Evolutionary conservation across 2,888 invertebrate species (phyloP), one percentile per base, ranked within the genome.

Genomic region (Mythimna vitellina): DNA sequence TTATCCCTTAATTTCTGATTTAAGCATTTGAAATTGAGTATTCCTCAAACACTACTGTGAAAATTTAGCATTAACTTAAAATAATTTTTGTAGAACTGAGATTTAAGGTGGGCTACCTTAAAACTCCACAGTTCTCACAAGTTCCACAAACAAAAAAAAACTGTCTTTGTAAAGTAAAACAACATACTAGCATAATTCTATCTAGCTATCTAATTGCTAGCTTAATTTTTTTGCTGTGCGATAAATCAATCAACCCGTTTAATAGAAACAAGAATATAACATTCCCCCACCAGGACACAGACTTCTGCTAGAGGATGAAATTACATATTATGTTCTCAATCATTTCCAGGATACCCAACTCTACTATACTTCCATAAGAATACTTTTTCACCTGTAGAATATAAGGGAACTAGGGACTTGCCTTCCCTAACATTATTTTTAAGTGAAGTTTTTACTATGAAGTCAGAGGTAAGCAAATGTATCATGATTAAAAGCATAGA

Each of bases 291-390:
- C 38, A 0, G 0, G 14, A 35, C 58, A n/a, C 1, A 57, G 9
- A 5, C 20, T 9, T 29, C 29, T 20, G 9, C 29, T 20, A 10
- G 6, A 38, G 38, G 12, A 14, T 12, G 38, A n/a, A 14, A 25
- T n/a, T 22, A 38, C 20, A 38, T 25, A 17, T 46, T 25, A 17
- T 46, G 20, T 35, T 58, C 17, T 65, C 7, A 12, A 56, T 65
- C 0, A 17, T 68, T 96, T 94, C 4, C 91, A 97, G 97, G 96
- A 73, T 97, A 97, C 89, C 97, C 97, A 61, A 97, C 97, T 57
- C 87, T 98, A 65, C 97, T 98, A 81, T 98, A 98, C 89, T 99
- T 98, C 92, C 97, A 97, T 91, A 95, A 96, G 78, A 98, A 97
- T 35, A 96, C 97, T 64, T 93, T 93, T 67, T 97, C 97, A 81